Evolutionary conservation across 2,797 vertebrate species (phyloP), one percentile per base, ranked within the genome.

Genomic region (Chrosomus eos): DNA sequence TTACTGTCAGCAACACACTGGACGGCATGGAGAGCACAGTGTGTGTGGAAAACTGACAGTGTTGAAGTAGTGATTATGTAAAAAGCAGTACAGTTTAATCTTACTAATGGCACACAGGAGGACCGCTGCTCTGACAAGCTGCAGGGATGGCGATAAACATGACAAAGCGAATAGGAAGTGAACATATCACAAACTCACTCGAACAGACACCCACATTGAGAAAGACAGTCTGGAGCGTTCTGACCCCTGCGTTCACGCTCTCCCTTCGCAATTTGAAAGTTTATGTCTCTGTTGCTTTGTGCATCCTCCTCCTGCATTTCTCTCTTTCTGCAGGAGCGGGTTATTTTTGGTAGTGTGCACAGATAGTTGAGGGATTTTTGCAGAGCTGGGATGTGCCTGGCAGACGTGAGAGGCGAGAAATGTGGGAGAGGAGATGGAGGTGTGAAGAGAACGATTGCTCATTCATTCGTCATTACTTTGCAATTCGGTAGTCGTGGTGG

Each of bases 361-460:
- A 86, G 78, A 86, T 86, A 72, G 83, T 76, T 84, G 81, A 86
- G 78, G 84, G 82, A 89, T 86, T 86, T 86, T 82, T 86, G 81
- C 79, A 86, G 86, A 33, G 68, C 82, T 58, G 84, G 86, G 84
- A 86, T 78, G 64, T 87, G 86, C 78, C 88, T 87, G 81, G 81
- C 68, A 89, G 82, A 89, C n/a, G 31, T 62, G 73, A 67, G 80
- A 86, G 64, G 73, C 45, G 68, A 74, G 78, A 71, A 80, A 60
- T 33, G 48, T 81, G 45, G 45, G 31, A 72, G 28, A 58, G 62
- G 51, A 48, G 43, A 28, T 55, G 79, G 79, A 89, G 88, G 85
- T 86, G 82, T 86, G 40, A 81, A 84, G 13, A 73, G 55, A 86
- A 75, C 60, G 64, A 86, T 87, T 85, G 84, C 85, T 89, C 85